Evolutionary conservation across 2,888 invertebrate species (phyloP).

Genomic region (Diaperis boleti): DNA sequence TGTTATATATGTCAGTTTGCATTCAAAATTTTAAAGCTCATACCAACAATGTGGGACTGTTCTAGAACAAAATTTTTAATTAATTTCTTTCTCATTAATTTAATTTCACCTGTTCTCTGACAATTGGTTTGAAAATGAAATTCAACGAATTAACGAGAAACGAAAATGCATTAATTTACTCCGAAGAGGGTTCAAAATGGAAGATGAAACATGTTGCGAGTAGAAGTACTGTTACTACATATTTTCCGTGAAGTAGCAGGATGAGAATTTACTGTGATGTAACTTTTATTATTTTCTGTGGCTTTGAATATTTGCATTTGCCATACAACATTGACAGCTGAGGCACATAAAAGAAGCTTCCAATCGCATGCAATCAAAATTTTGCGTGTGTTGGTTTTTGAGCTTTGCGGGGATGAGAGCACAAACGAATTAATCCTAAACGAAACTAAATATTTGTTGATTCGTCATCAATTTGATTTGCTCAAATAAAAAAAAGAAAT

Average conservation of each 20-base stretch:
- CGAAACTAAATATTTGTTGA: conserved; percentile 32
- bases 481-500: conserved; percentile 7
- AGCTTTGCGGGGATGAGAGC: conserved; percentile 9
- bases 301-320: conserved; percentile 17
- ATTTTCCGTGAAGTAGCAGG: conserved; percentile 12
- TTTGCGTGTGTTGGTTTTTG: conserved; percentile 23
- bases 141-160: no score
- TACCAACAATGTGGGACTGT: no score
- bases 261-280: conserved; percentile 11
- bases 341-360: conserved; percentile 6
- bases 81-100: no score
- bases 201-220: conserved; percentile 10
- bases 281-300: conserved; percentile 16
- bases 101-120: no score
- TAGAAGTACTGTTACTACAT: not conserved
- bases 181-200: no score
- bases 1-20: no score
- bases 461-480: conserved; percentile 28
- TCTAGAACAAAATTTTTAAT: no score
- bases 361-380: conserved; percentile 14
- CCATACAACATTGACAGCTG: conserved; percentile 10
- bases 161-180: no score
- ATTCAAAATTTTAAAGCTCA: no score
- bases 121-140: no score
- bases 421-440: conserved; percentile 17